Conservation (phyloP, 2,797 vertebrate genomes). For the Pantherophis vulpinus region DNA sequence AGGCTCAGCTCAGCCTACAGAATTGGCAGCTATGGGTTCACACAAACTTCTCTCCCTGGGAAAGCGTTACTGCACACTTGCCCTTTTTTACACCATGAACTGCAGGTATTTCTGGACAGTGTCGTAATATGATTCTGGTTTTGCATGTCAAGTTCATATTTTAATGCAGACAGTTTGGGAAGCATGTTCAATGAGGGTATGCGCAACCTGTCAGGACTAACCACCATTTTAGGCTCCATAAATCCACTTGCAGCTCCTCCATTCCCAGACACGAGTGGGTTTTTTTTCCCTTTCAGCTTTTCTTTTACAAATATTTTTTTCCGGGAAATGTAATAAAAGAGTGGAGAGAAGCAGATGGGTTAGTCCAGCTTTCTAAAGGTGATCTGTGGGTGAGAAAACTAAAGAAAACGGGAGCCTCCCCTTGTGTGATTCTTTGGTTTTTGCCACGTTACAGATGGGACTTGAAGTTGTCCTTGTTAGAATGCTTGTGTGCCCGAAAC, state of each 20-base stretch:
- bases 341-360: neutral
- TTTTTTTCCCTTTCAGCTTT: neutral
- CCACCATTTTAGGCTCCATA: no score
- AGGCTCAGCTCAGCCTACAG: neutral
- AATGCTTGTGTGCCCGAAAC: neutral
- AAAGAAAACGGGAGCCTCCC: neutral
- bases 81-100: neutral
- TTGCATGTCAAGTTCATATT: neutral
- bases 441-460: neutral
- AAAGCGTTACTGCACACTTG: neutral
- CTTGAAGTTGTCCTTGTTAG: neutral
- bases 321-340: neutral
- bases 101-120: neutral
- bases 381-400: neutral
- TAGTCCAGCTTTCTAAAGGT: neutral
- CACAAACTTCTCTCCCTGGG: neutral
- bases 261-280: neutral
- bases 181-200: neutral
- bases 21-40: neutral
- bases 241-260: neutral
- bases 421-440: neutral
- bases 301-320: neutral
- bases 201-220: no score
- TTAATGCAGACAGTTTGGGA: neutral
- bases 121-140: neutral